phyloP scores from a whole-genome alignment of 2,888 invertebrate genomes.

The Torymus texanus region DNA sequence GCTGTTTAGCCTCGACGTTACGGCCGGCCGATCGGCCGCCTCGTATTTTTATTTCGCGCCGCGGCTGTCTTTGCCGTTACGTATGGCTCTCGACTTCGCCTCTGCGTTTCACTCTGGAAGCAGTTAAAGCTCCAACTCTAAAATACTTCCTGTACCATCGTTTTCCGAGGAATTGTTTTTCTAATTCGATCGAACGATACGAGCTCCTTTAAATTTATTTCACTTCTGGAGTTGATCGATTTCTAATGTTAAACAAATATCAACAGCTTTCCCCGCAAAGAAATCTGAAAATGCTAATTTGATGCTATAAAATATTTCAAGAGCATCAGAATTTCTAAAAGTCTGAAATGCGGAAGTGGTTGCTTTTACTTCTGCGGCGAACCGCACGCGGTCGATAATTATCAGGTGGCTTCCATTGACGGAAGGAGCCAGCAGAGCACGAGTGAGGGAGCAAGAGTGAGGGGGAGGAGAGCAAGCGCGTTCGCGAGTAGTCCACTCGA shows the following conservation, averaged over 20 bases:
- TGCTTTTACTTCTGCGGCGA: background rate
- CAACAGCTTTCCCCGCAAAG: too few species aligned
- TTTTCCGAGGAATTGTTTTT: too few species aligned
- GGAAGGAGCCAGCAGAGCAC: too few species aligned
- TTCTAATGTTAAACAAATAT: too few species aligned
- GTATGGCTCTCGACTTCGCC: conserved; percentile 3
- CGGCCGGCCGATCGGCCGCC: conserved; percentile 19
- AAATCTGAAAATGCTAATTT: too few species aligned
- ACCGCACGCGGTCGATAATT: background rate
- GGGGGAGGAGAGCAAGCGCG: background rate
- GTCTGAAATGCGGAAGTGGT: background rate
- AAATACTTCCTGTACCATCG: too few species aligned
- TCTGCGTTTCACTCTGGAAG: background rate
- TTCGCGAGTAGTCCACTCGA: conserved; percentile 18
- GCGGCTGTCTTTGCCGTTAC: background rate
- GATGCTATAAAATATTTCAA: too few species aligned
- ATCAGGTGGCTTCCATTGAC: conserved; percentile 19
- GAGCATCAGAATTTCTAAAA: too few species aligned
- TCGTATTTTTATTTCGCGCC: conserved; percentile 49
- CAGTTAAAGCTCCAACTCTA: background rate
- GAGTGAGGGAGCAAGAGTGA: too few species aligned
- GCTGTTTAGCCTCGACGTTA: conserved; percentile 29
- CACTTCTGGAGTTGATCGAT: too few species aligned
- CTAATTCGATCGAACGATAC: too few species aligned
- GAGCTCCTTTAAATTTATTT: too few species aligned